Base-by-base conservation (phyloP, 2,888 invertebrate species). In the Microchrysa polita region DNA sequence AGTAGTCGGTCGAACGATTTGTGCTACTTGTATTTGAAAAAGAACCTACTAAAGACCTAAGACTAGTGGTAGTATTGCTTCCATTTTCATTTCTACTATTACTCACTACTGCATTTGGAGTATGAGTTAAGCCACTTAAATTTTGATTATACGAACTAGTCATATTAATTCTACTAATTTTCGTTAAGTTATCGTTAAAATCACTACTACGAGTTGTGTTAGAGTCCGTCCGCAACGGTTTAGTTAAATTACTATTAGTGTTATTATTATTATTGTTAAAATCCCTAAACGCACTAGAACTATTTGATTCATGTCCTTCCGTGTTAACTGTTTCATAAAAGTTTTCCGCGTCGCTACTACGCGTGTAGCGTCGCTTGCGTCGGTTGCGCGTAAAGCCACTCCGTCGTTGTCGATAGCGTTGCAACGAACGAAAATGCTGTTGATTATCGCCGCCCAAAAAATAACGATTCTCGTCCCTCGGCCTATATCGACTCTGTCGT, bases 71-170 rank as follows among this genome's bases (percentile, higher is more conserved):
- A 72, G 52, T 74, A 76, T 74, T 74, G 71, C 73, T 74, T 76
- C 72, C 57, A 48, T 65, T 76, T 72, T 74, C 67, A 71, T 71
- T 76, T 69, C 55, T 65, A 74, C 22, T 74, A 72, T 74, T 72
- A 67, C 72, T 76, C 77, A 74, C 75, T 76, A 67, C 72, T 74
- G 73, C 60, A 22, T 5, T 22, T 22, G 5, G 44, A 65, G 69
- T 18, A 77, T 76, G 77, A 76, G 76, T 76, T 80, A 80, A 79
- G 80, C 79, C 80, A 80, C 80, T 80, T 79, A 78, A 78, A 78
- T 79, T 80, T 80, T 80, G 78, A 79, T 79, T 80, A 79, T 77
- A 76, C 77, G 77, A 78, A 78, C 77, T 77, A 77, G 73, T 75
- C 48, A 48, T 72, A 40, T 52, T 71, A 65, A 27, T 71, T 57